Evolutionary conservation across 2,888 invertebrate species (phyloP).

Genomic region (Rhingia campestris): DNA sequence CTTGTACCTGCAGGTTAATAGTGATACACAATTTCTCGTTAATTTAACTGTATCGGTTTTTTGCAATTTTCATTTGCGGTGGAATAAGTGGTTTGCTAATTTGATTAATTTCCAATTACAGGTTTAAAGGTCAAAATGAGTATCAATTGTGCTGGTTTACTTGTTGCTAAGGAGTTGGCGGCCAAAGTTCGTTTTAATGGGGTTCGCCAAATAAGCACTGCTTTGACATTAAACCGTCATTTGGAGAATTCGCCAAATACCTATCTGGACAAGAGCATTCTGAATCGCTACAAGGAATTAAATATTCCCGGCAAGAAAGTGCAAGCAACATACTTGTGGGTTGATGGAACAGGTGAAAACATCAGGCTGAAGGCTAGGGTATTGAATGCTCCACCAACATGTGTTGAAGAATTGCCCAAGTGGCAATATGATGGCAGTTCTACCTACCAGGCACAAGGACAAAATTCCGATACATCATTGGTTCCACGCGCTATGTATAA

Average conservation of each 20-base stretch:
- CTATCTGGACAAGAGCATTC: constrained; percentile 88
- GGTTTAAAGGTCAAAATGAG: constrained; percentile 37
- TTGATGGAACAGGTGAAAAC: constrained; percentile 89
- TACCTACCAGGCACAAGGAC: constrained; percentile 86
- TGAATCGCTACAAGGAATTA: constrained; percentile 89
- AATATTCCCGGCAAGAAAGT: constrained; percentile 84
- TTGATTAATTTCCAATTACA: constrained; percentile 6
- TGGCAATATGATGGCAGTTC: constrained; percentile 91
- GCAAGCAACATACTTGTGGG: constrained; percentile 89
- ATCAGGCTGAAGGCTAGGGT: constrained; percentile 88
- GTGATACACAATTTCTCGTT: not conserved
- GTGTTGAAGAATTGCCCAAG: constrained; percentile 86
- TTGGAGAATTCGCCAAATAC: constrained; percentile 89
- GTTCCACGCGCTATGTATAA: constrained; percentile 90
- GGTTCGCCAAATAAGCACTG: constrained; percentile 34
- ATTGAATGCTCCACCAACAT: constrained; percentile 86
- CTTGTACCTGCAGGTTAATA: not conserved
- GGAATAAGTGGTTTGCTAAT: too few relatives aligned
- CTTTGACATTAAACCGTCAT: constrained; percentile 9
- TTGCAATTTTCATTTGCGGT: not conserved
- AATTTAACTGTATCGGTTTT: not conserved
- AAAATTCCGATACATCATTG: constrained; percentile 89
- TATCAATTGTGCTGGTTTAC: constrained; percentile 22
- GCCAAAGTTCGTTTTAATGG: constrained; percentile 39
- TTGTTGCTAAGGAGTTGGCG: constrained; percentile 45